A percentile compares a stretch with the other conserved stretches of the same genome.
Conservation (phyloP, 2,113 vertebrate genomes). For the Tetrao urogallus region DNA sequence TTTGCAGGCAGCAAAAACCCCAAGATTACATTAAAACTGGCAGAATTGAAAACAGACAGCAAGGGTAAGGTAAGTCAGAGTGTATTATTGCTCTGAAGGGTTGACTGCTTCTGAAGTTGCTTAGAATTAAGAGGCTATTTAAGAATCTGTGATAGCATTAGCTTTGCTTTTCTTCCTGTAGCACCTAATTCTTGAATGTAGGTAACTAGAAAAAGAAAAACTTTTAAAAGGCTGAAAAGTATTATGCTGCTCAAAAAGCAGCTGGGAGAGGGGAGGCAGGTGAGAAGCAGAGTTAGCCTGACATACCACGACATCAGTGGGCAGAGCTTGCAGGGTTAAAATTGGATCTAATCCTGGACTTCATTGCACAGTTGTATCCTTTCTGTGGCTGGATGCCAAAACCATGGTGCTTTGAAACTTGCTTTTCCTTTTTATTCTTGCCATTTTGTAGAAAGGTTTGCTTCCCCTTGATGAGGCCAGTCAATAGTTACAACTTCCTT, state of each 20-base stretch:
- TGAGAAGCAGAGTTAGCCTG: neutral
- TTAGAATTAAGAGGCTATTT: neutral
- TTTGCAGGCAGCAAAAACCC: conserved; percentile 95
- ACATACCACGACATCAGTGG: rapidly evolving
- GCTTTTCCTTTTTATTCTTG: neutral
- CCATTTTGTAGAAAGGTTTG: neutral
- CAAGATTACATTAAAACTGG: conserved; percentile 90
- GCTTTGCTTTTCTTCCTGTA: neutral
- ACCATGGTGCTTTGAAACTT: conserved; percentile 1
- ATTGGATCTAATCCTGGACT: neutral
- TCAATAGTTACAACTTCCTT: neutral
- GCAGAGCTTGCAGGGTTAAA: neutral
- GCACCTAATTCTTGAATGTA: neutral
- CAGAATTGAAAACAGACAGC: conserved; percentile 88
- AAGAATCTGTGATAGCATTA: neutral
- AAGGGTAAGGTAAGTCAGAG: conserved; percentile 86
- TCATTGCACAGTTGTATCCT: conserved; percentile 3
- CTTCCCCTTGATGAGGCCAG: neutral
- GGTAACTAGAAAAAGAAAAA: neutral
- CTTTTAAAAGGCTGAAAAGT: neutral
- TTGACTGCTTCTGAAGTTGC: neutral
- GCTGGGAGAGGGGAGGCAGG: neutral
- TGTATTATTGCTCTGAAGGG: neutral
- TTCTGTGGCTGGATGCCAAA: conserved; percentile 5
- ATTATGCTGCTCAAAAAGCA: neutral